Evolutionary conservation across 2,113 vertebrate species (phyloP).

Genomic region (Corythaeola cristata): DNA sequence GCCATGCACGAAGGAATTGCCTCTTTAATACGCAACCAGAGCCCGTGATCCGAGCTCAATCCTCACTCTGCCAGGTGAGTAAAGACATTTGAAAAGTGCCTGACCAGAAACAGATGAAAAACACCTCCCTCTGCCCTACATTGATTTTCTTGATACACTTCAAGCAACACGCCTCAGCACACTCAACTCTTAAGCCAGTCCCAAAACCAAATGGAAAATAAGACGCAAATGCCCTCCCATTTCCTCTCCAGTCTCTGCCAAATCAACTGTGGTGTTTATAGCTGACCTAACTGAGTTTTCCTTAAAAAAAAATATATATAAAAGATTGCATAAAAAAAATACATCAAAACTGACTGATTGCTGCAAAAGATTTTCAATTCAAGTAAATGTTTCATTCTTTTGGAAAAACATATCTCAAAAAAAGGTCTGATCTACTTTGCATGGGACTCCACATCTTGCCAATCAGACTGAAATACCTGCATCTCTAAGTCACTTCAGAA

Average conservation of each 20-base stretch:
- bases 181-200: background rate
- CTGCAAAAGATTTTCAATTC: background rate
- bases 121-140: background rate
- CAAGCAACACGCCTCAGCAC: background rate
- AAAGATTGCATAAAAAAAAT: background rate
- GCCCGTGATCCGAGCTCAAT: background rate
- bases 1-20: background rate
- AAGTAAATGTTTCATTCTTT: background rate
- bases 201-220: background rate
- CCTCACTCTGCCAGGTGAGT: background rate
- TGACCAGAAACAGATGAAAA: background rate
- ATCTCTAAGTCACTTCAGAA: background rate
- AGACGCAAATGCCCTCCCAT: background rate
- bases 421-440: background rate
- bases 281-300: background rate
- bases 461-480: slow-evolving; percentile 19
- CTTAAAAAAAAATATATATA: background rate
- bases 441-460: background rate
- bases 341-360: background rate
- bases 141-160: background rate
- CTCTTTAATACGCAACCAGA: fast-evolving
- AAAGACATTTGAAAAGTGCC: background rate
- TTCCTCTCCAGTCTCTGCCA: background rate
- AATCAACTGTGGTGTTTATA: background rate
- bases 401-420: background rate